Percentiles rank a stretch among this genome's conserved stretches.
phyloP scores from a whole-genome alignment of 2,797 vertebrate species.

The Acanthurus tractus region DNA sequence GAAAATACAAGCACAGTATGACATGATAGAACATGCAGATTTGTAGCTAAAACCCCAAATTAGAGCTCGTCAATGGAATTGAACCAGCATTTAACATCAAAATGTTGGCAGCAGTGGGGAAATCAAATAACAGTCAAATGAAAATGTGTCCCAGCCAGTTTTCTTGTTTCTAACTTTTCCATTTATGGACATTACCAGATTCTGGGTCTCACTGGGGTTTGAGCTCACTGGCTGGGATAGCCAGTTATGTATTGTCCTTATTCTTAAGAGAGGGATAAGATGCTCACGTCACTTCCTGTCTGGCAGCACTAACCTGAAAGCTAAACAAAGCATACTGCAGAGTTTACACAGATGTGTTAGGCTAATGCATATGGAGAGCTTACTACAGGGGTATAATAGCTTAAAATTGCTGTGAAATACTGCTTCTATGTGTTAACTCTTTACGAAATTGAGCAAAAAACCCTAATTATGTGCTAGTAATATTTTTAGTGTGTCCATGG shows the following conservation, averaged over 20 bases:
- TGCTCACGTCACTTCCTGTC: constrained; percentile 52
- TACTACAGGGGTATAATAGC: background rate
- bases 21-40: constrained; percentile 56
- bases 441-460: background rate
- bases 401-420: background rate
- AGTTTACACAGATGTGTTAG: constrained; percentile 19
- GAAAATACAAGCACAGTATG: constrained; percentile 49
- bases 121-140: constrained; percentile 26
- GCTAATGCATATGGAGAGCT: background rate
- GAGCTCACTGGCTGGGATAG: constrained; percentile 58
- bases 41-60: constrained; percentile 73
- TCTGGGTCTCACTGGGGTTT: constrained; percentile 46
- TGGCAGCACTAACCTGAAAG: constrained; percentile 27
- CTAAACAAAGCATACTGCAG: background rate
- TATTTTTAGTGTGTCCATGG: background rate
- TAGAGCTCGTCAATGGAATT: constrained; percentile 48
- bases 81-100: constrained; percentile 55
- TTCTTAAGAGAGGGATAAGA: constrained; percentile 20
- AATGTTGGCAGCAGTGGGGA: constrained; percentile 28
- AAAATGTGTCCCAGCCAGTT: constrained; percentile 22
- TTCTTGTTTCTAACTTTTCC: constrained; percentile 61
- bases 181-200: constrained; percentile 48
- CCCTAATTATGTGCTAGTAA: background rate
- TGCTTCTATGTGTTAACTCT: background rate
- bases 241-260: constrained; percentile 41